Evolutionary conservation across 2,888 invertebrate species (phyloP).

Genomic region (Caenorhabditis auriculariae): DNA sequence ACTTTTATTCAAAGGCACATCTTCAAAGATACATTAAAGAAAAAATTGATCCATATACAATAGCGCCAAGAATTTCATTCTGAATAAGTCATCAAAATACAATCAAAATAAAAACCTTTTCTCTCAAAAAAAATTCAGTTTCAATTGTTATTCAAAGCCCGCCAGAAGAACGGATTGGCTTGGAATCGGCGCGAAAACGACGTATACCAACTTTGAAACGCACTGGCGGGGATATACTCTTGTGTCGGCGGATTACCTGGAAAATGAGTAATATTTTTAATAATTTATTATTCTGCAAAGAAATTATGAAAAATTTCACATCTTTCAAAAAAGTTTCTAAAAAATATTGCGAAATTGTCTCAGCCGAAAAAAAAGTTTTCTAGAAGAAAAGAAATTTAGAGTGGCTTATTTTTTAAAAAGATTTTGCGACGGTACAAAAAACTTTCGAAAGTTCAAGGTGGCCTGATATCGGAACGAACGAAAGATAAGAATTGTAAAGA

Average conservation of each 20-base stretch:
- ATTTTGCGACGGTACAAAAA: no score
- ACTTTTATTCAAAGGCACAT: no score
- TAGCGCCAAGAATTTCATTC: slow-evolving; percentile 3
- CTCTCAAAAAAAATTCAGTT: not conserved
- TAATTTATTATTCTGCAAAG: not conserved
- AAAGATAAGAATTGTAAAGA: not conserved
- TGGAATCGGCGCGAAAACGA: slow-evolving; percentile 85
- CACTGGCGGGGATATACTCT: slow-evolving; percentile 82
- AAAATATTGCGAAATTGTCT: no score
- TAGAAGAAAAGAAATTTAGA: no score
- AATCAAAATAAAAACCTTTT: not conserved
- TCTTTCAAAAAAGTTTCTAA: not conserved
- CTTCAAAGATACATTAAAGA: no score
- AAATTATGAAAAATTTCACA: no score
- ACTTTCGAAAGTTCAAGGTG: not conserved
- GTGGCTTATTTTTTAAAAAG: no score
- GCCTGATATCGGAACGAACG: not conserved
- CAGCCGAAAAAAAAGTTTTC: not conserved
- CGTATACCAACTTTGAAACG: slow-evolving; percentile 88
- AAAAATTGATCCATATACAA: no score
- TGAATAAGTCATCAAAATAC: not conserved
- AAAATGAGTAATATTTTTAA: not conserved
- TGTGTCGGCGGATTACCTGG: slow-evolving; percentile 8
- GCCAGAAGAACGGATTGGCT: slow-evolving; percentile 49
- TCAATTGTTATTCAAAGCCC: slow-evolving; percentile 26